Base-by-base conservation (phyloP, 1,140 invertebrate genomes). In the Oryzaephilus surinamensis region DNA sequence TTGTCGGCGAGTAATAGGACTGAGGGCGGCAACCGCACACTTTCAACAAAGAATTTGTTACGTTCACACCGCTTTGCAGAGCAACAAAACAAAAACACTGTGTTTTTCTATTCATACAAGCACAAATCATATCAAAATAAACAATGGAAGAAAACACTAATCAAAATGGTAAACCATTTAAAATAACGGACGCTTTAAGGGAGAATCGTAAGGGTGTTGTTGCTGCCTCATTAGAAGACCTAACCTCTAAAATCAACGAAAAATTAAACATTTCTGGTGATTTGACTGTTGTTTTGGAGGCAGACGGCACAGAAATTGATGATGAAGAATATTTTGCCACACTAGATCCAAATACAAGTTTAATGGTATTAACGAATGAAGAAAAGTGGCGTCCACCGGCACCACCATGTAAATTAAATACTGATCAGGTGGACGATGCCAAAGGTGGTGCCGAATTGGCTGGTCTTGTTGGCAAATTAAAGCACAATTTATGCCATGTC, bases 261-360 rank as follows among this genome's bases (percentile, higher is more conserved):
- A 82, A 81, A 60, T 68, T 82, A 8, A 54, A 55, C 16, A 57
- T 72, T 7, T 62, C 41, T 61, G 55, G 45, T 43, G 63, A 52
- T 63, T 32, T 55, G 52, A 38, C 50, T 56, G 43, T 67, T 61
- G 74, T 87, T 18, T 62, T 90, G 42, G 86, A 90, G 57, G 76
- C 73, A 38, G 86, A 90, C 64, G 86, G 81, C 12, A 90, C 86
- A 1, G 86, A 89, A 69, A 81, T 90, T 20, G 86, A 90, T 48
- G 84, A 87, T 53, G 83, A 89, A 59, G 84, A 88, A 56, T 89
- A 88, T 61, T 89, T 89, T 60, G 78, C 75, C 20, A 89, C 84
- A 1, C 64, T 89, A 32, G 83, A 89, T 52, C 77, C 74, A 41
- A 83, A 89, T 51, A 86, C 84, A 5, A 78, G 73, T 53, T 66